phyloP scores from a whole-genome alignment of 1,140 invertebrate genomes.

The Macrocentrus cingulum region DNA sequence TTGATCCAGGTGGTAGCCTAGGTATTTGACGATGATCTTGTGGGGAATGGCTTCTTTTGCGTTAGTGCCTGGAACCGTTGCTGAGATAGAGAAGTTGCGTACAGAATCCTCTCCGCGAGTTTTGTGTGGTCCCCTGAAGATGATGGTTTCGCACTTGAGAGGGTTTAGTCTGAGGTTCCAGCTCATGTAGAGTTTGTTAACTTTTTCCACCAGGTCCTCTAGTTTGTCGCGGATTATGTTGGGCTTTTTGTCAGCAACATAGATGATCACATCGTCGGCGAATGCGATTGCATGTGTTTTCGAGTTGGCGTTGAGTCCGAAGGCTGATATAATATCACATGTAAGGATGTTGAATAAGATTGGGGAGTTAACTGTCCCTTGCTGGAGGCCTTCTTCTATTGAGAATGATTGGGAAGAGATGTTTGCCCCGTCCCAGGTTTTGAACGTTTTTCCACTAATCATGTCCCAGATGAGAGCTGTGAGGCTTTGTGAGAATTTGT shows the following conservation, averaged over 20 bases:
- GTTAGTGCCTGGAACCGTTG: not conserved
- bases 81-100: constrained; percentile 5
- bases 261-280: constrained; percentile 18
- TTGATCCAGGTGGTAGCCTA: not conserved
- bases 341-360: constrained; percentile 30
- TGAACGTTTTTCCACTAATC: constrained; percentile 16
- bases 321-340: constrained; percentile 4
- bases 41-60: not conserved
- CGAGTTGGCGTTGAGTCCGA: not conserved
- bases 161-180: constrained; percentile 23
- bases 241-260: not conserved
- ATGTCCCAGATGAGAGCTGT: constrained; percentile 25
- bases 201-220: constrained; percentile 10
- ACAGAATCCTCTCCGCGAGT: not conserved
- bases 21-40: not conserved
- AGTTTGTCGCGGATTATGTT: not conserved
- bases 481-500: too few species aligned
- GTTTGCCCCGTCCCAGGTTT: not conserved
- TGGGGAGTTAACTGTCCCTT: constrained; percentile 31
- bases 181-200: constrained; percentile 4
- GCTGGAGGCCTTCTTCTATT: constrained; percentile 29
- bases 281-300: constrained; percentile 7
- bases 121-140: constrained; percentile 8
- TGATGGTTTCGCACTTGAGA: constrained; percentile 23
- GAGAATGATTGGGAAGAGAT: not conserved